Percentiles rank a stretch among this genome's conserved stretches.
These are phyloP conservation scores for Penaeus monodon DNA, from an alignment of 2,888 invertebrate genomes.

Conservation along the genomic window DNA sequence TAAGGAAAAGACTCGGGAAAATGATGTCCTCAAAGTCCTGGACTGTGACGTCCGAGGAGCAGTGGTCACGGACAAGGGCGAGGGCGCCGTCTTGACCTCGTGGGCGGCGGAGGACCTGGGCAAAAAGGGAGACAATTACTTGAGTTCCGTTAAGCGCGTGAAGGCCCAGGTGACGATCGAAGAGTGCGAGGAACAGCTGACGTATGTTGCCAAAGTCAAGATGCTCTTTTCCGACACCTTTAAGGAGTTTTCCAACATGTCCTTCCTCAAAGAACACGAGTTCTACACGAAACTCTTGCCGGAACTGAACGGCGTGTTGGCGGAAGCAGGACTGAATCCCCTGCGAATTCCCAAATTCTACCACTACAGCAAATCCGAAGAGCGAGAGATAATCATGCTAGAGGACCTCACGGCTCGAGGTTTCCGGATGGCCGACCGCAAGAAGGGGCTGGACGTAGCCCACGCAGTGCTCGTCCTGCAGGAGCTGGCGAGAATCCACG, in stretches of 20 bases:
- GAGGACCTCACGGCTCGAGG: slow-evolving; percentile 74
- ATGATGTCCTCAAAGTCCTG: not conserved
- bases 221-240: not conserved
- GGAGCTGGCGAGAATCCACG: slow-evolving; percentile 77
- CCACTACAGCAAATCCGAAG: not conserved
- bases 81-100: slow-evolving; percentile 2
- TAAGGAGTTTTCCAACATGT: not conserved
- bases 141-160: slow-evolving; percentile 26
- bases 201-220: slow-evolving; percentile 30
- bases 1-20: too few relatives aligned
- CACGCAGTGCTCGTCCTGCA: slow-evolving; percentile 76
- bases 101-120: slow-evolving; percentile 5
- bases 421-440: slow-evolving; percentile 78
- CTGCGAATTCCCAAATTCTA: slow-evolving; percentile 11
- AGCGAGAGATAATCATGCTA: not conserved
- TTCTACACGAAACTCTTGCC: slow-evolving; percentile 8
- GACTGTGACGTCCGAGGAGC: slow-evolving; percentile 6
- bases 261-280: not conserved
- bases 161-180: slow-evolving; percentile 11
- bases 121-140: slow-evolving; percentile 28
- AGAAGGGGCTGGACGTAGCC: slow-evolving; percentile 75
- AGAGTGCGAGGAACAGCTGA: slow-evolving; percentile 7
- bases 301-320: not conserved
- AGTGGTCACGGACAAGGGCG: slow-evolving; percentile 28
- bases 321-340: not conserved